These are phyloP conservation scores for Aselliscus stoliczkanus DNA, from an alignment of 2,797 vertebrate genomes.

Conservation along the genomic window DNA sequence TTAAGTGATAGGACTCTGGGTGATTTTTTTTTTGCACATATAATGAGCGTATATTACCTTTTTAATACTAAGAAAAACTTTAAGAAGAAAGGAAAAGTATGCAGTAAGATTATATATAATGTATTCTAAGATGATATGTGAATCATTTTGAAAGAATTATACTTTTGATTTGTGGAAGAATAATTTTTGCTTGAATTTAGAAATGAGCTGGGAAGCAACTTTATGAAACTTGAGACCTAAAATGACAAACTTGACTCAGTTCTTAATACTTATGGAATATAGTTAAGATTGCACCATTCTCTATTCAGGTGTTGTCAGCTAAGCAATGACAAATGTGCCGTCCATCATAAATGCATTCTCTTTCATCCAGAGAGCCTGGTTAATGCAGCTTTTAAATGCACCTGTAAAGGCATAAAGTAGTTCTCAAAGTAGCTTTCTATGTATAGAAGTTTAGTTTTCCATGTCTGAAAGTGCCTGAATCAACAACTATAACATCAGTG, in stretches of 20 bases:
- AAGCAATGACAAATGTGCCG: background rate
- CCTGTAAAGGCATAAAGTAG: conserved; percentile 1
- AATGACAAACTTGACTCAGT: background rate
- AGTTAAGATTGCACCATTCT: background rate
- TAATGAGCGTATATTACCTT: background rate
- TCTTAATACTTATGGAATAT: background rate
- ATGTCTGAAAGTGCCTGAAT: background rate
- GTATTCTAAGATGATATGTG: conserved; percentile 27
- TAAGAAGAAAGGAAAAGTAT: background rate
- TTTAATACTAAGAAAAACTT: conserved; percentile 19
- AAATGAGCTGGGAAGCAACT: background rate
- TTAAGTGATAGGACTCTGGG: background rate
- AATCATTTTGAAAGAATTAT: conserved; percentile 42
- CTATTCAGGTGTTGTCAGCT: background rate
- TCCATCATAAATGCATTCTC: background rate
- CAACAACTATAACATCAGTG: background rate
- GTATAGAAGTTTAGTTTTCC: background rate
- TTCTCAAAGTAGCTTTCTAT: background rate
- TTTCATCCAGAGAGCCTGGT: background rate
- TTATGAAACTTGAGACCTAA: conserved; percentile 34
- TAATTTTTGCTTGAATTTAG: conserved; percentile 47
- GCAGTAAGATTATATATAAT: background rate
- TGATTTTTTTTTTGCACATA: background rate
- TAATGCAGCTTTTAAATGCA: background rate
- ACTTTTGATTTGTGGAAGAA: conserved; percentile 15